Base-by-base conservation (phyloP, 2,888 invertebrate species). In the Tenthredo amoena region DNA sequence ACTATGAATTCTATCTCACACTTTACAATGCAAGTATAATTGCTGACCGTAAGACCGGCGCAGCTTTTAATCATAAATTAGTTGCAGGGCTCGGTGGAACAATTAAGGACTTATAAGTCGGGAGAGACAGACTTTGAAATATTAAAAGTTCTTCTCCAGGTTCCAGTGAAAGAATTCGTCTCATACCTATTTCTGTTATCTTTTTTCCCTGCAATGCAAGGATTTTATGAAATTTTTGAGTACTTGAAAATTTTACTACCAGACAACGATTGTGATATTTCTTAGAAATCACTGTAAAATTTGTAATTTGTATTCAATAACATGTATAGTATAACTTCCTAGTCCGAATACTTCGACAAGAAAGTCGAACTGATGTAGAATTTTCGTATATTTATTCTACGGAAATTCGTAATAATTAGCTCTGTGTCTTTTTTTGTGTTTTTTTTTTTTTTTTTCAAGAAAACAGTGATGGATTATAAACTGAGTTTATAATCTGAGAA, bases 401-500 rank as follows among this genome's bases (percentile, higher is more conserved):
- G 71, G 43, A 50, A 15, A 50, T 77, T 34, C 34, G 55, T 77
- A 18, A 77, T 55, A 15, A 55, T 55, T 34, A 26, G 34, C n/a
- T 37, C 26, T 37, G 55, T 37, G 7, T 55, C 6, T 55, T 55
- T 55, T n/a, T 55, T 55, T 55, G n/a, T 5, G 5, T 18, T n/a
- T 18, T 1, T n/a, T n/a, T n/a, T 50, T 50, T 10, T 50, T 7
- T 58, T 62, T 26, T 26, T 21, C 1, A 18, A 34, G 18, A 34
- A 58, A 79, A 9, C 79, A 79, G 50, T 79, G 31, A 55, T 55
- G n/a, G 79, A 58, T 58, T 55, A 79, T 26, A 55, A 47, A 58
- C 37, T 58, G 12, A 34, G 79, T 37, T 79, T 37, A 79, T 26
- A 79, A 55, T 47, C 55, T 79, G 55, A 79, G 62, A 81, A 81